Evolutionary conservation across 2,113 vertebrate genomes (phyloP), one percentile per base, ranked within the genome.

Genomic region (Gymnobelideus leadbeateri): DNA sequence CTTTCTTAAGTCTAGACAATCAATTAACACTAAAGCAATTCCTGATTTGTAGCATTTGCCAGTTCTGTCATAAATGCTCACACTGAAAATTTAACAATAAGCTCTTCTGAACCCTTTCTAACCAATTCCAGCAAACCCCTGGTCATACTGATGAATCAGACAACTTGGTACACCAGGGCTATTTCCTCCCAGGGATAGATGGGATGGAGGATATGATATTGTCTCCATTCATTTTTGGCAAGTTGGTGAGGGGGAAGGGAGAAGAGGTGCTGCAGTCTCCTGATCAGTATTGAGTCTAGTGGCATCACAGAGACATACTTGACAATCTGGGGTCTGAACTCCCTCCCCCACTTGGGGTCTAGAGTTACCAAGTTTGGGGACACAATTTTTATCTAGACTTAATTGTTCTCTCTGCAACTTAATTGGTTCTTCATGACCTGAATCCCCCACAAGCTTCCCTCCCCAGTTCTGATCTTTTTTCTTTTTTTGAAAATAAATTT

Each of bases 241-340:
- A 68, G 28, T 68, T 68, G 28, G 52, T 16, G 51, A 43, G 50
- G 68, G 7, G 28, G 8, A 0, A 24, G 10, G 2, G 37, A 43
- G n/a, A 47, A 3, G 1, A 24, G 46, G 19, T 1, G 3, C 43
- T 1, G 2, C 1, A 26, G 47, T 47, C 10, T 26, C 11, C 46
- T 51, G 46, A 89, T 14, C 28, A 68, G 9, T 57, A 57, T 9
- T 28, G 26, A 28, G 55, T 57, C 25, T 26, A 57, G 9, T 28
- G 26, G 55, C 25, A 57, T 57, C 55, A 57, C 55, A 28, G 12
- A 68, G 28, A 55, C 26, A 21, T 53, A 0, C 19, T 53, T 53
- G 1, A 55, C 24, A 26, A 7, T 55, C 24, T 55, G 24, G 25
- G 54, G 25, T 24, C 24, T 55, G 54, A 55, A 55, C 54, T 2